Evolutionary conservation across 1,140 invertebrate genomes (phyloP).

Genomic region (Brachionus sp.): DNA sequence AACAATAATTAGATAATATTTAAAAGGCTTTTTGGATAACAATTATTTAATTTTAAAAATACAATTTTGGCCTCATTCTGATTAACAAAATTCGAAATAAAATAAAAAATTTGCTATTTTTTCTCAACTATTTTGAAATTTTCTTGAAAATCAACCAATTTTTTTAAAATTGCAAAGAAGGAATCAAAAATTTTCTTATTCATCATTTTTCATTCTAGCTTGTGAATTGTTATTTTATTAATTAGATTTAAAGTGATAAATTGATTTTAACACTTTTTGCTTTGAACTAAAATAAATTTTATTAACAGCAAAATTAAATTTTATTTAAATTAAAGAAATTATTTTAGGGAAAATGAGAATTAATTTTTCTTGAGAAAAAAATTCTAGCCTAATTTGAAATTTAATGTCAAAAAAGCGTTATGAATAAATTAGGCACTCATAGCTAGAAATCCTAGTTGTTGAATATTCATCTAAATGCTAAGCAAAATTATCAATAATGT

Average conservation of each 20-base stretch:
- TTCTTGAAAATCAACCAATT: too few species aligned
- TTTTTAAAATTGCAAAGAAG: too few species aligned
- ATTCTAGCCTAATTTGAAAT: background rate
- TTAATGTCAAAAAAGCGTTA: slow-evolving; percentile 30
- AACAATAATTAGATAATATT: too few species aligned
- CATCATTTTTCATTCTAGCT: too few species aligned
- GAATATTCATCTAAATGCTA: background rate
- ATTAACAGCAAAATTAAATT: background rate
- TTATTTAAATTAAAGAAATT: background rate
- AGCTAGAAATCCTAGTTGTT: background rate
- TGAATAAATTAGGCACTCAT: slow-evolving; percentile 9
- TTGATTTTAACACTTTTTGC: background rate
- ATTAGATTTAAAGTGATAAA: background rate
- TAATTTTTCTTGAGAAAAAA: background rate
- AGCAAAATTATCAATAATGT: slow-evolving; percentile 9
- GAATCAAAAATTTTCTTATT: too few species aligned
- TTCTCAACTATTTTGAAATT: too few species aligned
- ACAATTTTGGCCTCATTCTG: too few species aligned
- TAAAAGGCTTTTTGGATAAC: too few species aligned
- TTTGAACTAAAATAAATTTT: background rate
- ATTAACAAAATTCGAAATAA: too few species aligned
- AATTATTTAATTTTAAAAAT: too few species aligned
- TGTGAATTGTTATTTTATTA: too few species aligned
- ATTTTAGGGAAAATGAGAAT: background rate
- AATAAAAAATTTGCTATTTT: too few species aligned